phyloP scores from a whole-genome alignment of 2,113 vertebrate genomes.

The Perca schrenkii region DNA sequence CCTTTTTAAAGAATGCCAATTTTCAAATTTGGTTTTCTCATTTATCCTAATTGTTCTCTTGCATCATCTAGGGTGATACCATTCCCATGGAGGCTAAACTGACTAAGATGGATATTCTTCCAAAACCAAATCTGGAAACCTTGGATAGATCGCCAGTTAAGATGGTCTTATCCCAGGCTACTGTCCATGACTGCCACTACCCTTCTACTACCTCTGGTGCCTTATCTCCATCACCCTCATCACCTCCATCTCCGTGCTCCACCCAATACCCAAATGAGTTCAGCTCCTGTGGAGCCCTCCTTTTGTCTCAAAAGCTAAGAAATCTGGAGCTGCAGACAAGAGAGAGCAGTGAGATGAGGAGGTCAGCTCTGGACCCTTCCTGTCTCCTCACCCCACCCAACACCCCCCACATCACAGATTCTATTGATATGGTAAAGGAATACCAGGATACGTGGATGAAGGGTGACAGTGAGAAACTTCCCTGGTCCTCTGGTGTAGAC shows the following conservation, averaged over 20 bases:
- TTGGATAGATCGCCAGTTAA: constrained; percentile 5
- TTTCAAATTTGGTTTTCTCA: not conserved
- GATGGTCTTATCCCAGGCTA: not conserved
- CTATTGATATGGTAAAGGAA: constrained; percentile 29
- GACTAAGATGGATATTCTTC: constrained; percentile 37
- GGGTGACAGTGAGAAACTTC: not conserved
- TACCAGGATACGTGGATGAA: constrained; percentile 32
- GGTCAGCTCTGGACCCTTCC: constrained; percentile 65
- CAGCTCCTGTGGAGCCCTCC: constrained; percentile 56
- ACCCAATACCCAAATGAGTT: constrained; percentile 46
- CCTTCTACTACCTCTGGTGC: constrained; percentile 3
- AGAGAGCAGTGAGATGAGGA: constrained; percentile 31
- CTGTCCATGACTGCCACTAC: not conserved
- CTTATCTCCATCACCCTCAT: constrained; percentile 39
- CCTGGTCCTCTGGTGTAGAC: constrained; percentile 33
- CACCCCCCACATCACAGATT: constrained; percentile 70
- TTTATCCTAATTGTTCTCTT: not conserved
- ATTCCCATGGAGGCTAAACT: constrained; percentile 43
- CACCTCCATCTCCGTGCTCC: constrained; percentile 26
- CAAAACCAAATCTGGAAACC: constrained; percentile 45
- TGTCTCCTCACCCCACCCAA: constrained; percentile 82
- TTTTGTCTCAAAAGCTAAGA: constrained; percentile 78
- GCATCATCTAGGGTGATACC: constrained; percentile 20
- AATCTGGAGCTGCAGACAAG: constrained; percentile 72
- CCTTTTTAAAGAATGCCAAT: not conserved